Evolutionary conservation across 2,888 invertebrate genomes (phyloP).

Genomic region (Pyrocoelia pectoralis): DNA sequence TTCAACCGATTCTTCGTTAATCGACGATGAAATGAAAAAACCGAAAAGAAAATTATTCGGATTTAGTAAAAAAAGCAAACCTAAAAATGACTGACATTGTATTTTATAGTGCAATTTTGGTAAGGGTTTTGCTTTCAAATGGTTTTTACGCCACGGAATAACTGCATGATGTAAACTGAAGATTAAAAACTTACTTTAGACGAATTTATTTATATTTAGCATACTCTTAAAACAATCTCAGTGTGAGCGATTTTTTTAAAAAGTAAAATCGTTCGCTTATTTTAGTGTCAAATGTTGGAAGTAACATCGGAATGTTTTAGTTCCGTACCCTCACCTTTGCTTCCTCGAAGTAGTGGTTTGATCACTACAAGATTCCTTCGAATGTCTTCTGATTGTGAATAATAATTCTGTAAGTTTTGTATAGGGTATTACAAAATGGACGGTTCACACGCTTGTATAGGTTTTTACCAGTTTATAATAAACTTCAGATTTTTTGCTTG

Average conservation of each 20-base stretch:
- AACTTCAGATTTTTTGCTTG: not conserved
- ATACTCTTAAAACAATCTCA: slow-evolving; percentile 1
- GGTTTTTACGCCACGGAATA: too few species aligned
- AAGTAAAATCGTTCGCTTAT: not conserved
- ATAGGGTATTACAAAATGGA: not conserved
- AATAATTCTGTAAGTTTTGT: not conserved
- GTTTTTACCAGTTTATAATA: slow-evolving; percentile 2
- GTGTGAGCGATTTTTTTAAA: slow-evolving; percentile 11
- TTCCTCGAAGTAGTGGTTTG: not conserved
- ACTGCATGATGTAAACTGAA: slow-evolving; percentile 7
- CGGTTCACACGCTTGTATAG: too few species aligned
- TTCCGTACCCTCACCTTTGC: slow-evolving; percentile 13
- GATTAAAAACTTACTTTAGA: not conserved
- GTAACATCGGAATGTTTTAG: slow-evolving; percentile 29
- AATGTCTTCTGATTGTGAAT: not conserved
- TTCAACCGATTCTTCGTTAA: slow-evolving; percentile 75
- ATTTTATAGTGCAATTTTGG: slow-evolving; percentile 23
- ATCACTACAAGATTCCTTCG: not conserved
- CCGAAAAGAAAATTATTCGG: slow-evolving; percentile 67
- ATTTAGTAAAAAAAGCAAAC: slow-evolving; percentile 68
- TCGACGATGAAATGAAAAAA: slow-evolving; percentile 70
- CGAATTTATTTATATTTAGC: not conserved
- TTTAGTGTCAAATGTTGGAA: too few species aligned
- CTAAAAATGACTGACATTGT: slow-evolving; percentile 44
- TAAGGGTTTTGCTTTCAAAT: too few species aligned